phyloP scores from a whole-genome alignment of 1,140 invertebrate species.

The Drosophila neocordata region DNA sequence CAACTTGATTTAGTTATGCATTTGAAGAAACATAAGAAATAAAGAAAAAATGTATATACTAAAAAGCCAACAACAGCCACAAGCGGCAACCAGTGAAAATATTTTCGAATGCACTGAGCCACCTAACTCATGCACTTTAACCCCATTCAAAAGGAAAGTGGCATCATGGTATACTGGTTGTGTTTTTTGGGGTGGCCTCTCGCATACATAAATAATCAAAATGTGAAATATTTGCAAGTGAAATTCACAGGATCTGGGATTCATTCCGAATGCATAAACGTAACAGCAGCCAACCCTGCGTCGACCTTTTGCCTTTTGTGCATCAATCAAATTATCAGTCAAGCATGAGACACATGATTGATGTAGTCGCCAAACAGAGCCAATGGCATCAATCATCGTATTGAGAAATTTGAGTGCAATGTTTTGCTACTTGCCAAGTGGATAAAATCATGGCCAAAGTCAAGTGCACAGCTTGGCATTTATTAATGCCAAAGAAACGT shows the following conservation, averaged over 20 bases:
- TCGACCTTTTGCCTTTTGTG: constrained; percentile 2
- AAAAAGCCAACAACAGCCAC: constrained; percentile 5
- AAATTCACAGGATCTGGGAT: constrained; percentile 9
- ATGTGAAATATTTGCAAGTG: constrained; percentile 8
- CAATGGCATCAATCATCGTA: constrained; percentile 59
- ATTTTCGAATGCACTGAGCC: constrained; percentile 22
- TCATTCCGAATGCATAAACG: constrained; percentile 27
- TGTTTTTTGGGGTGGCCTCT: constrained; percentile 25
- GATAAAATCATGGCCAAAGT: constrained; percentile 25
- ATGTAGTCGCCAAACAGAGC: constrained; percentile 30
- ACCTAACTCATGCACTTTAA: constrained; percentile 62
- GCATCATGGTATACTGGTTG: constrained; percentile 7
- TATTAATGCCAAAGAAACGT: constrained; percentile 3
- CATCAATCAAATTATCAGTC: constrained; percentile 66
- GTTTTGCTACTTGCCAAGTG: constrained; percentile 26
- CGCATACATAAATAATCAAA: constrained; percentile 50
- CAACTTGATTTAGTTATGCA: constrained; percentile 41
- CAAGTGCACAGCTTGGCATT: constrained; percentile 13
- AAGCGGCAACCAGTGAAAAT: constrained; percentile 33
- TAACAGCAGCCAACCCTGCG: neutral
- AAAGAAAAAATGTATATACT: neutral
- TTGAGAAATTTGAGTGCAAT: constrained; percentile 36
- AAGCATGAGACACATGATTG: constrained; percentile 47
- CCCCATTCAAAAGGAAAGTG: constrained; percentile 15
- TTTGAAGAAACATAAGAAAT: constrained; percentile 12